phyloP scores from a whole-genome alignment of 2,113 vertebrate species.

The Grallaria varia region DNA sequence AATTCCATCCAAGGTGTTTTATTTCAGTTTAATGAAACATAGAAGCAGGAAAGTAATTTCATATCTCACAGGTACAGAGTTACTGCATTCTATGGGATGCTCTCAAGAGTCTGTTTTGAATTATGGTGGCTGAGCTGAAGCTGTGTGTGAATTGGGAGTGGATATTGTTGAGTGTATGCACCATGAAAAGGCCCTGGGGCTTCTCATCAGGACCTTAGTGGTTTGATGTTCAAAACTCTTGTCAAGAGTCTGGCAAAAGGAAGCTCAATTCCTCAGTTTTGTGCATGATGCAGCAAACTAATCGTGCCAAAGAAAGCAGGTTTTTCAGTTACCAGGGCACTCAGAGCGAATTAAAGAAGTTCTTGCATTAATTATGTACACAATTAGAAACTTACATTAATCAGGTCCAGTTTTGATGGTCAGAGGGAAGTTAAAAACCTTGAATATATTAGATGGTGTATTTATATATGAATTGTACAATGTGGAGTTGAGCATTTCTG shows the following conservation, averaged over 20 bases:
- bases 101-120: neutral
- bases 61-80: neutral
- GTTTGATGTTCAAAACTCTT: neutral
- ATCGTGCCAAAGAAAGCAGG: neutral
- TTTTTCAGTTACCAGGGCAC: neutral
- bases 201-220: rapidly evolving
- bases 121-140: neutral
- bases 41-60: neutral
- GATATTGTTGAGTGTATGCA: neutral
- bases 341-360: neutral
- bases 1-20: neutral
- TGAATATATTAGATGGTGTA: neutral
- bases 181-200: neutral
- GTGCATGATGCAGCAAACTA: neutral
- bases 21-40: neutral
- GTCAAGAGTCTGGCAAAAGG: neutral
- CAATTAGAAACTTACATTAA: neutral
- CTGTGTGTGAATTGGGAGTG: neutral
- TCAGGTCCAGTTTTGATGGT: constrained; percentile 2
- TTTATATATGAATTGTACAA: neutral
- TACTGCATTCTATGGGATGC: neutral
- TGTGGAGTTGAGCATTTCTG: neutral
- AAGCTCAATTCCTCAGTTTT: neutral
- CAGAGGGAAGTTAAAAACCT: neutral
- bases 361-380: neutral